phyloP scores from a whole-genome alignment of 2,797 vertebrate species.

The Pogonophryne albipinna region DNA sequence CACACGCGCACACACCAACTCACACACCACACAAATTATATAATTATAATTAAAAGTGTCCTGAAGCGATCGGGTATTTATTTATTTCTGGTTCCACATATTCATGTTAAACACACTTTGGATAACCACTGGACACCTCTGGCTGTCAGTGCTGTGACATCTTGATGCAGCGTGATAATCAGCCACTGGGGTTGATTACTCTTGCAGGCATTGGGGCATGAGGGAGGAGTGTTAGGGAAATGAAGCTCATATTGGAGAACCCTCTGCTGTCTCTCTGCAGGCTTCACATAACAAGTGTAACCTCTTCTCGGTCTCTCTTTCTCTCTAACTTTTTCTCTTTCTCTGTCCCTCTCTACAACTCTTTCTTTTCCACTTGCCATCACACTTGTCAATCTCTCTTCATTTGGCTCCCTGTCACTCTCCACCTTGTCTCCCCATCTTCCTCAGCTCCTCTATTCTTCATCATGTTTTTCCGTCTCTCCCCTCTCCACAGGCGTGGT shows the following conservation, averaged over 20 bases:
- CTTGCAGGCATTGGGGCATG: constrained; percentile 25
- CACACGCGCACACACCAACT: neutral
- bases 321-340: constrained; percentile 31
- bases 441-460: constrained; percentile 37
- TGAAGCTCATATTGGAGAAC: constrained; percentile 54
- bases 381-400: constrained; percentile 8
- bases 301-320: constrained; percentile 18
- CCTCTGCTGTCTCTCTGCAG: constrained; percentile 51
- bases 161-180: neutral
- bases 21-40: neutral
- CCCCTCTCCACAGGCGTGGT: constrained; percentile 55
- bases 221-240: constrained; percentile 50
- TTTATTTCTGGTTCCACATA: neutral
- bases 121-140: neutral
- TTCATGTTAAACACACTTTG: neutral
- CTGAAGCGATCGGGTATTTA: neutral
- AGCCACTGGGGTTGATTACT: neutral
- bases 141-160: neutral
- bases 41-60: neutral
- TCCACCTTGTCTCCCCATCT: constrained; percentile 33
- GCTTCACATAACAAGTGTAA: constrained; percentile 52
- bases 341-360: neutral
- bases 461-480: constrained; percentile 43
- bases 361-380: constrained; percentile 16
- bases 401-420: constrained; percentile 16